Conservation (phyloP, 2,113 vertebrate genomes). For the Syrrhaptes paradoxus region DNA sequence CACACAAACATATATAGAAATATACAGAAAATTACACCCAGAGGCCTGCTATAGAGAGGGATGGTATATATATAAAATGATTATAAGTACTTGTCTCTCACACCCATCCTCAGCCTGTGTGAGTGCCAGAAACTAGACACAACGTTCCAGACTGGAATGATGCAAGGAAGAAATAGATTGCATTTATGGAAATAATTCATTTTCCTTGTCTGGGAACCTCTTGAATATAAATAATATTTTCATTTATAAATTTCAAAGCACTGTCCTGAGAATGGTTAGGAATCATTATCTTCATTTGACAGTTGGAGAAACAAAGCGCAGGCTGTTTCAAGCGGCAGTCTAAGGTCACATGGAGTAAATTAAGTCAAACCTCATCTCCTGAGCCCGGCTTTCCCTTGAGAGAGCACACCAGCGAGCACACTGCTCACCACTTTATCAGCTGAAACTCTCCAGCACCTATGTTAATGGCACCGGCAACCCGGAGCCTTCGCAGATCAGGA, state of each 20-base stretch:
- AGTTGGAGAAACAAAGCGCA: conserved; percentile 59
- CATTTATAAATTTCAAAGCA: conserved; percentile 56
- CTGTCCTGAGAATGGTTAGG: conserved; percentile 41
- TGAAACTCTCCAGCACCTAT: neutral
- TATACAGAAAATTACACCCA: neutral
- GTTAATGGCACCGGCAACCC: neutral
- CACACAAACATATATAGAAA: neutral
- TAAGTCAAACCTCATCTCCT: conserved; percentile 44
- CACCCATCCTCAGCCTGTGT: neutral
- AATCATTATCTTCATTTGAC: conserved; percentile 64
- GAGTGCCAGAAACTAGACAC: neutral
- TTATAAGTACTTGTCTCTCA: neutral
- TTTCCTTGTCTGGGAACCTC: conserved; percentile 45
- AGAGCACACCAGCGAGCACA: neutral
- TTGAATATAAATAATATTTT: conserved; percentile 65
- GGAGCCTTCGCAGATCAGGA: neutral
- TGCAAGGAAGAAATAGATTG: conserved; percentile 23
- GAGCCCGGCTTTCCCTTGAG: neutral
- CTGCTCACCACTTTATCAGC: conserved; percentile 28
- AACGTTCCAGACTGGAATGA: neutral
- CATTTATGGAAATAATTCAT: conserved; percentile 55
- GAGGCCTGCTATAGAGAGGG: neutral
- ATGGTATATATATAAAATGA: neutral
- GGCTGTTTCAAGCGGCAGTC: conserved; percentile 37
- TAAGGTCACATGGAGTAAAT: conserved; percentile 60